Percentiles rank a stretch among this genome's conserved stretches.
These are phyloP conservation scores for Plutella xylostella DNA, from an alignment of 2,888 invertebrate species.

Conservation along the genomic window DNA sequence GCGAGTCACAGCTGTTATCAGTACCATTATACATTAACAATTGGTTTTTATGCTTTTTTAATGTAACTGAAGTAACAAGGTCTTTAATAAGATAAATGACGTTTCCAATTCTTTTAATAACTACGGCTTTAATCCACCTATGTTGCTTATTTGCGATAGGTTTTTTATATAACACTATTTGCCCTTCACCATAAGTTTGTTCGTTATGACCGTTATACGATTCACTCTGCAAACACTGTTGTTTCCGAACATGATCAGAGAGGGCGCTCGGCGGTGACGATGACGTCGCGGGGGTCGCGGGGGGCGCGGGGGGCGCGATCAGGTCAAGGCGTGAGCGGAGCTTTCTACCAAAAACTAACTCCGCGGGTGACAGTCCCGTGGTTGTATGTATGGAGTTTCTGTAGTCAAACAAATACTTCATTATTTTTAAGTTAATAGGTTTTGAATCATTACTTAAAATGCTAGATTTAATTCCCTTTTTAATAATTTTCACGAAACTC, in stretches of 20 bases:
- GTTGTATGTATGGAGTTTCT: constrained; percentile 17
- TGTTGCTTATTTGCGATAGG: constrained; percentile 9
- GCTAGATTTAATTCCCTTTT: constrained; percentile 21
- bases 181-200: not conserved
- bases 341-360: constrained; percentile 16
- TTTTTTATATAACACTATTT: constrained; percentile 12
- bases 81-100: too few relatives aligned
- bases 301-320: constrained; percentile 8
- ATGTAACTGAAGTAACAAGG: too few relatives aligned
- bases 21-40: too few relatives aligned
- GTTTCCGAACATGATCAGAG: constrained; percentile 6
- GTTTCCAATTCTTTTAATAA: too few relatives aligned
- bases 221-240: constrained; percentile 18
- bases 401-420: constrained; percentile 21
- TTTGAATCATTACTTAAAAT: constrained; percentile 8
- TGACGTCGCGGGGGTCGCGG: not conserved
- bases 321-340: constrained; percentile 16
- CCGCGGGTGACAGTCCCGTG: constrained; percentile 16
- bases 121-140: constrained; percentile 19
- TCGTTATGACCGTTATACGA: constrained; percentile 4
- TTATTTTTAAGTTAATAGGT: constrained; percentile 10
- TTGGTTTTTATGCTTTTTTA: too few relatives aligned
- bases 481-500: constrained; percentile 22
- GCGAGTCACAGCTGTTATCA: too few relatives aligned
- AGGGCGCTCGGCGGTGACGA: constrained; percentile 10